These are phyloP conservation scores for Neotoxoptera formosana DNA, from an alignment of 1,140 invertebrate species.

Conservation along the genomic window DNA sequence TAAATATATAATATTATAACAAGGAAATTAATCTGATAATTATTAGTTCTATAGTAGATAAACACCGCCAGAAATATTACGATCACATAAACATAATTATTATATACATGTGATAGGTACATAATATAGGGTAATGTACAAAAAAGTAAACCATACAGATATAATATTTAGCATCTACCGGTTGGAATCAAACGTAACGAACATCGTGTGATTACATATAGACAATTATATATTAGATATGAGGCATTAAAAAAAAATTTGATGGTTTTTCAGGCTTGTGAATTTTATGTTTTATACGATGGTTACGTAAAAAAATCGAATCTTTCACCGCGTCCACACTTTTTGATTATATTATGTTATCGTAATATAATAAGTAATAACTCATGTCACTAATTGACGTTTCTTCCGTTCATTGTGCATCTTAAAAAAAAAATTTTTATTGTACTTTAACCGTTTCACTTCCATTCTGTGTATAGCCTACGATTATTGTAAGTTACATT, in stretches of 20 bases:
- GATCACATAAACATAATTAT: not conserved
- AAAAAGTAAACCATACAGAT: not conserved
- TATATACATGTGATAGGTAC: not conserved
- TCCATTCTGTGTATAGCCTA: not conserved
- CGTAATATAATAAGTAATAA: not conserved
- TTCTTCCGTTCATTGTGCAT: not conserved
- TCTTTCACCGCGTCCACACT: not conserved
- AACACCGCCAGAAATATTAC: not conserved
- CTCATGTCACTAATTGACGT: not conserved
- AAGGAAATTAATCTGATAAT: not conserved
- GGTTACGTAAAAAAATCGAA: not conserved
- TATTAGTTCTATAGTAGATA: not conserved
- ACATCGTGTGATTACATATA: not conserved
- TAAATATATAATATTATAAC: not conserved
- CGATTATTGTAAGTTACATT: not conserved
- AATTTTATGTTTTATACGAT: not conserved
- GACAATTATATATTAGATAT: not conserved
- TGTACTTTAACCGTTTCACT: not conserved
- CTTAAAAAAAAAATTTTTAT: not conserved
- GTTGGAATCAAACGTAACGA: not conserved
- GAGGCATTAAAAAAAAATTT: not conserved
- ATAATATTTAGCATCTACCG: not conserved
- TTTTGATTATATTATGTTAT: not conserved
- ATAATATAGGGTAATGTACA: not conserved
- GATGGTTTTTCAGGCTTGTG: not conserved